Conservation (phyloP, 2,113 vertebrate genomes). For the Lucifuga dentata region DNA sequence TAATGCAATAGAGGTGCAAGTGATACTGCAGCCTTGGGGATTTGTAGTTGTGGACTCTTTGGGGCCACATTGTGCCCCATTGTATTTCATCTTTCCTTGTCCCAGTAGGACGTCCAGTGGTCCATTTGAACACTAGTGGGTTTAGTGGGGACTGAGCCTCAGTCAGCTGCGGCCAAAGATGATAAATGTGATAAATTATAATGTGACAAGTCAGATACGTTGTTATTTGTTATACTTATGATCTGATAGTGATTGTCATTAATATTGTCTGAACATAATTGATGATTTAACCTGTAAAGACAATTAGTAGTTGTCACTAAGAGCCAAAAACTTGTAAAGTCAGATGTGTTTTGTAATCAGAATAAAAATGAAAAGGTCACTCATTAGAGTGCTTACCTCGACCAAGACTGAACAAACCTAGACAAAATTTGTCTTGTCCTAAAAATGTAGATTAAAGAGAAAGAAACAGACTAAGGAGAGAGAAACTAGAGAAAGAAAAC, state of each 20-base stretch:
- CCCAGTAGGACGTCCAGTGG: constrained; percentile 71
- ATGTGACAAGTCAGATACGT: constrained; percentile 26
- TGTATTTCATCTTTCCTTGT: constrained; percentile 72
- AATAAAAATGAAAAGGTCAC: no score
- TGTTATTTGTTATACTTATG: no score
- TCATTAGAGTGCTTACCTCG: no score
- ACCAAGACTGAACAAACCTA: no score
- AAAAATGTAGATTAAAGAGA: no score
- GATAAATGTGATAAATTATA: constrained; percentile 43
- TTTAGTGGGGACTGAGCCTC: constrained; percentile 39
- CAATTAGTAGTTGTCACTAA: no score
- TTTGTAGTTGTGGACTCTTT: constrained; percentile 71
- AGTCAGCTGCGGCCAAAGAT: constrained; percentile 57
- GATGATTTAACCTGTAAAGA: no score
- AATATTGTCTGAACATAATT: constrained; percentile 7
- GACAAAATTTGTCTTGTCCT: no score
- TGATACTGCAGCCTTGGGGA: constrained; percentile 73
- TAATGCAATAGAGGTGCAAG: constrained; percentile 66
- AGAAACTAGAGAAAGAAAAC: no score
- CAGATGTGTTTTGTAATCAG: no score
- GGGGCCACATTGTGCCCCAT: constrained; percentile 66
- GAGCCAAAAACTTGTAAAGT: no score
- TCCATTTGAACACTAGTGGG: constrained; percentile 68
- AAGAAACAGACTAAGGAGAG: no score
- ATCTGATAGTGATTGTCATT: neutral